Percentiles rank a stretch among this genome's conserved stretches.
phyloP scores from a whole-genome alignment of 2,888 invertebrate genomes.

The Cacoxenus indagator region DNA sequence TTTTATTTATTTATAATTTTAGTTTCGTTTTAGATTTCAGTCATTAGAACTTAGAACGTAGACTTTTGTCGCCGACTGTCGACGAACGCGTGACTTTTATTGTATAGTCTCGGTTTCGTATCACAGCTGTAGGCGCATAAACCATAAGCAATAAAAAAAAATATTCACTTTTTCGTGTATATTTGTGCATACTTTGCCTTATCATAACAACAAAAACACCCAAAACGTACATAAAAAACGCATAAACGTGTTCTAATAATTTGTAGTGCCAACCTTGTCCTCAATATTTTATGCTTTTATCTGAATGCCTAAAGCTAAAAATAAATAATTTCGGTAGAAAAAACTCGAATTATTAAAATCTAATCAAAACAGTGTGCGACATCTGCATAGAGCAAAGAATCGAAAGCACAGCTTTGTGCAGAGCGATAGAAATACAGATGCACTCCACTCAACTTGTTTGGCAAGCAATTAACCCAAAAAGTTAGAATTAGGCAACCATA shows the following conservation, averaged over 20 bases:
- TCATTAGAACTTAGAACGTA: not conserved
- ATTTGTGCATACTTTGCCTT: not conserved
- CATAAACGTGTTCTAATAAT: not conserved
- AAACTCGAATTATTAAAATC: not conserved
- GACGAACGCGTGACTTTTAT: not conserved
- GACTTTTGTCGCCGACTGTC: not conserved
- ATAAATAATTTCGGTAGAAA: not conserved
- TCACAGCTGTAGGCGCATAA: not conserved
- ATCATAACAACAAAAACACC: not conserved
- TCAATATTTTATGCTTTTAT: not conserved
- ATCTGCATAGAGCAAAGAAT: not conserved
- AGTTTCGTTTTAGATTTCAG: not conserved
- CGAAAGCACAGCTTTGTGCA: not conserved
- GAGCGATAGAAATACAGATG: not conserved
- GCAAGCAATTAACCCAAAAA: slow-evolving; percentile 23
- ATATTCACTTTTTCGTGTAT: not conserved
- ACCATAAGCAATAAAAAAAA: not conserved
- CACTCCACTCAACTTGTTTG: not conserved
- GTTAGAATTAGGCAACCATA: slow-evolving; percentile 10
- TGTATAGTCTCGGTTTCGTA: not conserved
- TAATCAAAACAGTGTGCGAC: not conserved
- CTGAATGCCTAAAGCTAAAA: not conserved
- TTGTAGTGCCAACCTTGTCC: not conserved
- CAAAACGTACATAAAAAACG: not conserved
- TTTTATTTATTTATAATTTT: not conserved